Percentiles rank a stretch among this genome's conserved stretches.
Evolutionary conservation across 1,140 invertebrate genomes (phyloP).

Genomic region (Dendrolimus punctatus): DNA sequence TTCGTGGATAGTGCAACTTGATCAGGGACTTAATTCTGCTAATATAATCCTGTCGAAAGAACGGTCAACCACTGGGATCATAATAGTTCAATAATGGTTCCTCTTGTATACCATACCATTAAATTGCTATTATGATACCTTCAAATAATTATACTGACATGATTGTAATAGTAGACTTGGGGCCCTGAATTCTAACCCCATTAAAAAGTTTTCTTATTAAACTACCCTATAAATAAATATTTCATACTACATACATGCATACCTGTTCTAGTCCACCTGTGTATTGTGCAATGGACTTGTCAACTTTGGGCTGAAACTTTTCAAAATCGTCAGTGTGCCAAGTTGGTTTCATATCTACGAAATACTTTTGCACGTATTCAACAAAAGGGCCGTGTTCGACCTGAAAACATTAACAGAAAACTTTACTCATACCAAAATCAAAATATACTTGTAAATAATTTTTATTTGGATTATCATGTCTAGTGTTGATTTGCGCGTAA

Average conservation of each 20-base stretch:
- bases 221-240: background rate
- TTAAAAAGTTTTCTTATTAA: background rate
- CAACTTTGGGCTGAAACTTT: slow-evolving; percentile 66
- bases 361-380: slow-evolving; percentile 78
- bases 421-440: background rate
- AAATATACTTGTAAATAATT: background rate
- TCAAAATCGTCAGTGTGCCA: slow-evolving; percentile 80
- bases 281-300: slow-evolving; percentile 91
- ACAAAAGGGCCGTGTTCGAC: slow-evolving; percentile 75
- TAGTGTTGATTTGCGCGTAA: too few relatives aligned
- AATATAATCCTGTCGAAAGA: too few relatives aligned
- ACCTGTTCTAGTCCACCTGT: slow-evolving; percentile 89
- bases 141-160: too few relatives aligned
- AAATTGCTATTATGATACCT: too few relatives aligned
- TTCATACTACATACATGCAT: slow-evolving; percentile 6
- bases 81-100: too few relatives aligned
- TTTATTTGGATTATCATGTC: too few relatives aligned
- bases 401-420: slow-evolving; percentile 44
- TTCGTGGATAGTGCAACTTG: too few relatives aligned
- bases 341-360: slow-evolving; percentile 84
- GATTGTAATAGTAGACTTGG: too few relatives aligned
- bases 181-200: too few relatives aligned
- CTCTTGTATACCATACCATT: too few relatives aligned
- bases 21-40: too few relatives aligned
- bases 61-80: too few relatives aligned